Evolutionary conservation across 1,140 invertebrate species (phyloP).

Genomic region (Drosophila repletoides): DNA sequence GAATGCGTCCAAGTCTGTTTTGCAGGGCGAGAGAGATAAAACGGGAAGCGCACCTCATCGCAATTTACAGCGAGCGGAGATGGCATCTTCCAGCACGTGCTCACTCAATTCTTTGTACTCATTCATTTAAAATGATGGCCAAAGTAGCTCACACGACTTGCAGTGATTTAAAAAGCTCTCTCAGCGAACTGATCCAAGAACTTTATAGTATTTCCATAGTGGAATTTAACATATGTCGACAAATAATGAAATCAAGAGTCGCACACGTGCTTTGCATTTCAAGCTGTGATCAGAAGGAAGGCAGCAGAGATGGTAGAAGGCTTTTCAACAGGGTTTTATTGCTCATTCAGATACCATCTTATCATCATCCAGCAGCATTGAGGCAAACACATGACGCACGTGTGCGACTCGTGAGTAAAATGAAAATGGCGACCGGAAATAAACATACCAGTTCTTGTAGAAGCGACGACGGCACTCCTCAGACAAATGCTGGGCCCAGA

Average conservation of each 20-base stretch:
- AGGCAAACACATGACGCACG: constrained; percentile 36
- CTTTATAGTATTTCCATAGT: constrained; percentile 80
- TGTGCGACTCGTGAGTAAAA: constrained; percentile 33
- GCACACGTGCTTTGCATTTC: constrained; percentile 4
- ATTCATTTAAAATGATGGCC: constrained; percentile 24
- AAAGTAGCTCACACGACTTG: constrained; percentile 82
- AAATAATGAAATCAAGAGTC: no score
- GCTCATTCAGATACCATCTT: constrained; percentile 80
- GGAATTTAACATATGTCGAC: constrained; percentile 50
- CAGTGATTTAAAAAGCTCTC: constrained; percentile 84
- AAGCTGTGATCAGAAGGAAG: constrained; percentile 82
- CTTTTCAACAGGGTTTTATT: constrained; percentile 62
- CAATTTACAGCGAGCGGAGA: constrained; percentile 85
- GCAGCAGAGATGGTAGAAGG: constrained; percentile 80
- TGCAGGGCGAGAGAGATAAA: constrained; percentile 60
- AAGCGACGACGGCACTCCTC: constrained; percentile 99
- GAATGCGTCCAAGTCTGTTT: constrained; percentile 44
- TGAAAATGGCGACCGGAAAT: constrained; percentile 53
- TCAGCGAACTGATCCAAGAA: constrained; percentile 86
- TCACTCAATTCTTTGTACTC: no score
- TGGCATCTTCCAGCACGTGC: constrained; percentile 74
- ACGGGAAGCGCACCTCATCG: constrained; percentile 77
- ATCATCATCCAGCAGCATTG: constrained; percentile 72
- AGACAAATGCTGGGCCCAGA: constrained; percentile 99
- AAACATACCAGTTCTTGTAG: constrained; percentile 99